Evolutionary conservation across 2,888 invertebrate species (phyloP).

Genomic region (Chrysodeixis includens): DNA sequence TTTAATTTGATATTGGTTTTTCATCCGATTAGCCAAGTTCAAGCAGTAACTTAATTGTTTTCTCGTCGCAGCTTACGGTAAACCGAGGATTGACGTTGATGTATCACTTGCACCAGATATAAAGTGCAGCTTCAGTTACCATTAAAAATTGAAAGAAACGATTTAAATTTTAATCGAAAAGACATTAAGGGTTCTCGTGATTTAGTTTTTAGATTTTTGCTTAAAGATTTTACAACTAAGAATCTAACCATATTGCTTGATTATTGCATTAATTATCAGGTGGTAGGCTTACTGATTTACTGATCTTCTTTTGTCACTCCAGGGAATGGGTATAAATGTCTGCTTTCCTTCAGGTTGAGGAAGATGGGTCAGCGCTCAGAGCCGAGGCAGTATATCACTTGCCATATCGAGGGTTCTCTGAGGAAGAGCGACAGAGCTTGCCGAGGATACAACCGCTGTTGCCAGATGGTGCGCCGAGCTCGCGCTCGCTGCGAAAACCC

Average conservation of each 20-base stretch:
- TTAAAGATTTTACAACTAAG: too few species aligned
- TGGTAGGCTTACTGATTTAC: too few species aligned
- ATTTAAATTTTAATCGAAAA: too few species aligned
- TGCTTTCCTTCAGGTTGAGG: conserved; percentile 72
- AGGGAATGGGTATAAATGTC: background rate
- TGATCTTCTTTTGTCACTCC: too few species aligned
- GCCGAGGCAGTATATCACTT: conserved; percentile 91
- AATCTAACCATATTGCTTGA: too few species aligned
- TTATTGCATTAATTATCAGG: too few species aligned
- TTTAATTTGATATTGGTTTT: background rate
- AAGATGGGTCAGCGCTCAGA: conserved; percentile 91
- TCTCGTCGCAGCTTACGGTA: background rate
- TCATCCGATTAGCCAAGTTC: background rate
- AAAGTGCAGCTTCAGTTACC: background rate
- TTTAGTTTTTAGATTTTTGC: too few species aligned
- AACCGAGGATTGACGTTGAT: background rate
- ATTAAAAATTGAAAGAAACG: background rate
- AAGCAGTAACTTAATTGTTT: background rate
- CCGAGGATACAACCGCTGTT: conserved; percentile 72
- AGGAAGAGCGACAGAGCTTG: conserved; percentile 89
- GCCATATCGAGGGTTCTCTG: conserved; percentile 91
- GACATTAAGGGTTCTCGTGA: too few species aligned
- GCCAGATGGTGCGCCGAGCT: conserved; percentile 79
- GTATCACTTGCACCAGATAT: background rate
- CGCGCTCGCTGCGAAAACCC: conserved; percentile 82